Conservation (phyloP, 2,797 vertebrate genomes). For the Pagetopsis macropterus region DNA sequence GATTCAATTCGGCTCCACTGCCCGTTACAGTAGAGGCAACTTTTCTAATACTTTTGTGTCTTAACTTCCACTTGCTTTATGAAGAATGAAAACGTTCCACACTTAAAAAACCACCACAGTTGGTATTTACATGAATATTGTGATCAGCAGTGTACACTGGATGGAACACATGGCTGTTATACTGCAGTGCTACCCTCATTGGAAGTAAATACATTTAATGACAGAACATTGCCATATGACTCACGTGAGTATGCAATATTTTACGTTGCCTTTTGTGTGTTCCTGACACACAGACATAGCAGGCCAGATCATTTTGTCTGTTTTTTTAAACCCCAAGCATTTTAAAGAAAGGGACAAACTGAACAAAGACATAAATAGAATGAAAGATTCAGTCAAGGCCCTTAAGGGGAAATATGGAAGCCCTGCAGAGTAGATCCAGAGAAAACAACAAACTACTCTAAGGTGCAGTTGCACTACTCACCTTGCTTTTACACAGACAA, state of each 20-base stretch:
- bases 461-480: slow-evolving; percentile 66
- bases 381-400: slow-evolving; percentile 49
- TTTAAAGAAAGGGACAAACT: slow-evolving; percentile 21
- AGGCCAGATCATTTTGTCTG: slow-evolving; percentile 57
- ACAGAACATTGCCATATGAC: slow-evolving; percentile 6
- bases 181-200: background rate
- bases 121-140: no score
- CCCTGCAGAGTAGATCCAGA: slow-evolving; percentile 56
- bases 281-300: slow-evolving; percentile 34
- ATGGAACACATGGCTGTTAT: background rate
- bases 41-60: no score
- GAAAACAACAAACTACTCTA: slow-evolving; percentile 69
- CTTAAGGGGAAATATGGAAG: slow-evolving; percentile 57
- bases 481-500: slow-evolving; percentile 72
- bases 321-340: slow-evolving; percentile 32
- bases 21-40: no score
- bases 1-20: no score
- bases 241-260: background rate
- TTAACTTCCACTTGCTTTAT: no score
- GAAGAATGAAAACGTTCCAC: no score
- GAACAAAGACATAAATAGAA: slow-evolving; percentile 53
- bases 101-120: no score
- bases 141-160: no score
- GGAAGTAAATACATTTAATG: background rate
- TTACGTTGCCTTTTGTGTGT: slow-evolving; percentile 31